phyloP scores from a whole-genome alignment of 2,113 vertebrate genomes.

The Vimba vimba region DNA sequence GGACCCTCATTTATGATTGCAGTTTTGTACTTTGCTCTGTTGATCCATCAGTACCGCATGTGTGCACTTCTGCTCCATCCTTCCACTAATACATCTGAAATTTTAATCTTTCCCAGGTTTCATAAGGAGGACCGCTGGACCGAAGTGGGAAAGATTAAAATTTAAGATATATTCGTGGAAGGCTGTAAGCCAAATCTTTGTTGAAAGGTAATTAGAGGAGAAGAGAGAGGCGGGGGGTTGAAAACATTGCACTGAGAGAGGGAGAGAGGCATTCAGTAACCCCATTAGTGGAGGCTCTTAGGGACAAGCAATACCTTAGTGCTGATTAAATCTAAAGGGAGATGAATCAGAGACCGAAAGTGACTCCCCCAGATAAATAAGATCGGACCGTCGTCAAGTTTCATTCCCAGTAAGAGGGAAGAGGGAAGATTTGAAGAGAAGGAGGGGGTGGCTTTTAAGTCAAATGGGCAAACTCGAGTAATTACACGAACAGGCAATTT shows the following conservation, averaged over 20 bases:
- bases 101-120: slow-evolving; percentile 84
- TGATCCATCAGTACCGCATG: slow-evolving; percentile 63
- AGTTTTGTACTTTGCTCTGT: slow-evolving; percentile 49
- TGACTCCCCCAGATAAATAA: slow-evolving; percentile 93
- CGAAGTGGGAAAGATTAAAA: slow-evolving; percentile 37
- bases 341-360: slow-evolving; percentile 95
- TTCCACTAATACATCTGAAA: slow-evolving; percentile 70
- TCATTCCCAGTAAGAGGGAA: slow-evolving; percentile 81
- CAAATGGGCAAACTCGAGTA: slow-evolving; percentile 94
- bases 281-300: slow-evolving; percentile 97
- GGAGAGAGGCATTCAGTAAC: slow-evolving; percentile 92
- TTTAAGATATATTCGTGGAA: slow-evolving; percentile 62
- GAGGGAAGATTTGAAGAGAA: slow-evolving; percentile 50
- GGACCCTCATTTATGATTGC: background rate
- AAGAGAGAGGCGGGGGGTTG: slow-evolving; percentile 68
- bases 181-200: slow-evolving; percentile 83
- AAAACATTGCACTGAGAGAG: slow-evolving; percentile 51
- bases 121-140: slow-evolving; percentile 71
- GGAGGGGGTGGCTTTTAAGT: slow-evolving; percentile 81
- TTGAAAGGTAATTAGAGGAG: slow-evolving; percentile 87
- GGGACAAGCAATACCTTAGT: slow-evolving; percentile 95
- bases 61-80: slow-evolving; percentile 63
- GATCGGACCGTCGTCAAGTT: slow-evolving; percentile 94
- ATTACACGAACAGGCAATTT: slow-evolving; percentile 95
- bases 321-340: slow-evolving; percentile 97